Evolutionary conservation across 92 coral and sea anemone genomes (phyloP), one percentile per base, ranked within the genome.

Genomic region (Diadumene lineata): DNA sequence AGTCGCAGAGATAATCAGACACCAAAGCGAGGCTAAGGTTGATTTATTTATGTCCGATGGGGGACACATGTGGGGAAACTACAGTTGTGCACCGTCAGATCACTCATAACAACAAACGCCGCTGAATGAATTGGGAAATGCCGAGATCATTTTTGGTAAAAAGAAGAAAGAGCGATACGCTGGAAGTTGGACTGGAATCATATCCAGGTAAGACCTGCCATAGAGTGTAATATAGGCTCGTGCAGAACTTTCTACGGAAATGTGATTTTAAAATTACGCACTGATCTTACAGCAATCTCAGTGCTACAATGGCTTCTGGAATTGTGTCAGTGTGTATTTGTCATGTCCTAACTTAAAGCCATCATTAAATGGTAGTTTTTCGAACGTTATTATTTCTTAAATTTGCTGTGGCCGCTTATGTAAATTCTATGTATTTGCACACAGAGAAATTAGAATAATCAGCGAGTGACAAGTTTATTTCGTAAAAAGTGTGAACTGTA

Each of bases 101-200:
- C 31, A 38, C 48, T 38, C 6, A 38, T 13, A 4, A 13, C 48
- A 6, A 13, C 26, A 33, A 18, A 13, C 33, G 64, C 23, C 66
- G n/a, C n/a, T n/a, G 56, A 62, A 43, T 62, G 68, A 62, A 56
- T 53, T 56, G 31, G n/a, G 77, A 72, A 61, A 89, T 89, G 94
- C 94, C 94, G 26, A 87, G 94, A 34, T 89, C 94, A 26, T 89
- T 89, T 50, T 83, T 89, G 76, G 91, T 89, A 50, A 89, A 89
- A 60, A 81, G 94, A 66, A 68, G 86, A 44, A 89, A 70, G 51
- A 85, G 85, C 58, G 79, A 63, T 50, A 56, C 77, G 51, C 56
- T 63, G 21, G 78, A 74, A 53, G 31, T 74, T 38, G 38, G 38
- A 58, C 8, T 27, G 34, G 84, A 73, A 56, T 25, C 79, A 63